Conservation (phyloP, 2,797 vertebrate species). For the Aulostomus chinensis region DNA sequence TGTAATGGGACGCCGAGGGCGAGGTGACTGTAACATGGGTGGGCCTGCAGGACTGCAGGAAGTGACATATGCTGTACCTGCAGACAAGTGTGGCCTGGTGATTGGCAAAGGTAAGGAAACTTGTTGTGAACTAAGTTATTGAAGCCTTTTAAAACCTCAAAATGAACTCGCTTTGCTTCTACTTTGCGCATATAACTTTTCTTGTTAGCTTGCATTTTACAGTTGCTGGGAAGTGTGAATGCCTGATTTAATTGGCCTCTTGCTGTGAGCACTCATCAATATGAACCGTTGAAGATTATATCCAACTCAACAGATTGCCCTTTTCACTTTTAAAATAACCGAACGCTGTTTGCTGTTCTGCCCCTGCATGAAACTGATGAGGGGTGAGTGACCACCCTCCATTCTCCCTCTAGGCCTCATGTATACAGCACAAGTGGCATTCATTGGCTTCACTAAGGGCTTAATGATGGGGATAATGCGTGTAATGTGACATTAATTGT, state of each 20-base stretch:
- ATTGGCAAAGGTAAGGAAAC: conserved; percentile 92
- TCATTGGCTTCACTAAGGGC: conserved; percentile 80
- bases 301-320: conserved; percentile 39
- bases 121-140: not conserved
- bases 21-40: conserved; percentile 88
- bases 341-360: conserved; percentile 46
- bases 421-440: conserved; percentile 83
- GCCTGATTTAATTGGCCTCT: not conserved
- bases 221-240: not conserved
- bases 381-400: conserved; percentile 65
- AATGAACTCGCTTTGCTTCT: not conserved
- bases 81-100: conserved; percentile 96
- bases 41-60: conserved; percentile 90
- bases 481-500: conserved; percentile 88
- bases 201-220: not conserved
- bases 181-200: not conserved
- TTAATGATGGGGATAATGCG: conserved; percentile 83
- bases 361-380: conserved; percentile 65
- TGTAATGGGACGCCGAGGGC: conserved; percentile 86
- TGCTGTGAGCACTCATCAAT: conserved; percentile 5
- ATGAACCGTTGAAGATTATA: conserved; percentile 8
- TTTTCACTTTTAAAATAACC: conserved; percentile 52
- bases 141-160: not conserved
- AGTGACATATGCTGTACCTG: conserved; percentile 95
- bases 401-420: conserved; percentile 65